A percentile compares a stretch with the other conserved stretches of the same genome.
These are phyloP conservation scores for Rattus rattus DNA, from an alignment of 2,113 vertebrate species.

Conservation along the genomic window DNA sequence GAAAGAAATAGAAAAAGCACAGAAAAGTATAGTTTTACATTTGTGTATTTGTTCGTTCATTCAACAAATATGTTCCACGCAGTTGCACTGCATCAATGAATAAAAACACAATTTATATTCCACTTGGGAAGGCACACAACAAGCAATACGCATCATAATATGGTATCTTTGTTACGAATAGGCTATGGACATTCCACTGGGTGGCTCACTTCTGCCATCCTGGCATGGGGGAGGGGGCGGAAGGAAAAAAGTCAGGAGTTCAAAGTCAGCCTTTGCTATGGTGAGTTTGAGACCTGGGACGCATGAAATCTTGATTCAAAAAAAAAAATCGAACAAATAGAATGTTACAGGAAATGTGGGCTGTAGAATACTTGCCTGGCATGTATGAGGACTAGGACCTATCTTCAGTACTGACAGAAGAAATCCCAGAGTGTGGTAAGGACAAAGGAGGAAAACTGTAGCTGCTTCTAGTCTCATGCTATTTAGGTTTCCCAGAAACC, in stretches of 20 bases:
- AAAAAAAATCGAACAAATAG: not conserved
- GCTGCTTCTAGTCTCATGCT: too few relatives aligned
- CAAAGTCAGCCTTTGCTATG: not conserved
- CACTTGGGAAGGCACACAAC: not conserved
- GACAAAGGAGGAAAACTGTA: too few relatives aligned
- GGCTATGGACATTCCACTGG: not conserved
- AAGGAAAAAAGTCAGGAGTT: not conserved
- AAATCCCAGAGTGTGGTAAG: not conserved
- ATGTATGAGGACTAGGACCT: too few relatives aligned
- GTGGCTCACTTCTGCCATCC: not conserved
- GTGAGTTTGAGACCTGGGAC: not conserved
- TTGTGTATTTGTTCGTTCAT: slow-evolving; percentile 18
- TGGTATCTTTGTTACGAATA: not conserved
- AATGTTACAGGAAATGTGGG: not conserved
- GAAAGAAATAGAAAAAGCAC: slow-evolving; percentile 33
- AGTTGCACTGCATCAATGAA: not conserved
- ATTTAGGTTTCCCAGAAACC: too few relatives aligned
- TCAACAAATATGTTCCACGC: not conserved
- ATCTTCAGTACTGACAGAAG: not conserved
- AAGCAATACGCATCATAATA: not conserved
- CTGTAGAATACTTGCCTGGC: not conserved
- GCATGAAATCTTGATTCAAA: not conserved
- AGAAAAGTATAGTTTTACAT: not conserved
- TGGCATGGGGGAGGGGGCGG: too few relatives aligned
- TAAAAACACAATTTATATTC: not conserved